Evolutionary conservation across 2,888 invertebrate genomes (phyloP).

Genomic region (Ophraella communa): DNA sequence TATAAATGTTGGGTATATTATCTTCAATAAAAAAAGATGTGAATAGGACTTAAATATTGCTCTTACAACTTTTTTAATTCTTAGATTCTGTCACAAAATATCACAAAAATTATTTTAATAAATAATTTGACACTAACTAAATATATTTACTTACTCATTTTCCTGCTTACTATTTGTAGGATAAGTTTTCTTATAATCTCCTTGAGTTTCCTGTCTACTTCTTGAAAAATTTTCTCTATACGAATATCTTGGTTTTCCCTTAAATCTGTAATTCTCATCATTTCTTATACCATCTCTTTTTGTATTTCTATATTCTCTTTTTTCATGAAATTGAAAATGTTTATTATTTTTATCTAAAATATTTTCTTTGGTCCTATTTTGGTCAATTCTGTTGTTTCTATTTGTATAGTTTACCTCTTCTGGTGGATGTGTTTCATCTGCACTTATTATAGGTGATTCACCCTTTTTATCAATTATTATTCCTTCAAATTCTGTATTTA

Average conservation of each 20-base stretch:
- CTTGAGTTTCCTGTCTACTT: background rate
- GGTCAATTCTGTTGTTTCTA: background rate
- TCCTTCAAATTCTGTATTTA: background rate
- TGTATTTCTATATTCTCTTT: background rate
- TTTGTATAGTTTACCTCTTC: background rate
- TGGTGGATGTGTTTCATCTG: background rate
- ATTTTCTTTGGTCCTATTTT: background rate
- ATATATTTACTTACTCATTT: background rate
- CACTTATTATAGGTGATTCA: background rate
- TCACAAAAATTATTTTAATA: no score
- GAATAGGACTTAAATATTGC: no score
- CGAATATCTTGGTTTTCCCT: background rate
- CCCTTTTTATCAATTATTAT: background rate
- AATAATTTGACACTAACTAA: background rate
- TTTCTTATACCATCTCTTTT: background rate
- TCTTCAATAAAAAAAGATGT: no score
- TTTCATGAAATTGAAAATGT: background rate
- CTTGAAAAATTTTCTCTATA: background rate
- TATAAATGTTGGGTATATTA: no score
- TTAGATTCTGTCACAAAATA: no score
- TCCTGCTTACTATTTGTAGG: background rate
- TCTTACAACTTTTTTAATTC: no score
- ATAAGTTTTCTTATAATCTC: background rate
- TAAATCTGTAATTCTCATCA: background rate
- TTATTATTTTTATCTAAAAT: background rate